Percentiles rank a stretch among this genome's conserved stretches.
phyloP scores from a whole-genome alignment of 2,113 vertebrate genomes.

The Tinamus guttatus region DNA sequence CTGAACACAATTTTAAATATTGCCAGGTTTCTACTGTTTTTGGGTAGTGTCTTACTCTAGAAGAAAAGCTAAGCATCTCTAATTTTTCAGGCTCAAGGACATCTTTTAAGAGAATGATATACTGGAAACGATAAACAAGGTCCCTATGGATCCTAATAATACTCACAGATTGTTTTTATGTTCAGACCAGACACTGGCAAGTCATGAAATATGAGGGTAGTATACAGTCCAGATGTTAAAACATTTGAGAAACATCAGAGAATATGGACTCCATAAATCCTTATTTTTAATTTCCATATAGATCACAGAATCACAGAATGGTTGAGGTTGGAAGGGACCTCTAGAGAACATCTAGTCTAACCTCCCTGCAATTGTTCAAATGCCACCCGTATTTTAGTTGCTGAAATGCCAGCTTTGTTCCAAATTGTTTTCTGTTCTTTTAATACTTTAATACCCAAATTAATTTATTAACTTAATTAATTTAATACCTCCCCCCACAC shows the following conservation, averaged over 20 bases:
- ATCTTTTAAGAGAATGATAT: neutral
- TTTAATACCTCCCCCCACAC: accelerated
- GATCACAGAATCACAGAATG: too few relatives aligned
- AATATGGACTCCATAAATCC: neutral
- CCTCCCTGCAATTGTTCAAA: neutral
- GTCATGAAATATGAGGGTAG: neutral
- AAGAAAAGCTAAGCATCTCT: neutral
- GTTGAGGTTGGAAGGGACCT: too few relatives aligned
- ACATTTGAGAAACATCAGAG: neutral
- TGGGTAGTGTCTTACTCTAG: neutral
- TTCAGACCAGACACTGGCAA: neutral
- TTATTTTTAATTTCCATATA: neutral
- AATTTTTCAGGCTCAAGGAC: neutral
- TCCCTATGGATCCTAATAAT: neutral
- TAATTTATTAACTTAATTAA: too few relatives aligned
- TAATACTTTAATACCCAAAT: neutral
- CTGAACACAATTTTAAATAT: neutral
- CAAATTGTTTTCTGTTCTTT: neutral
- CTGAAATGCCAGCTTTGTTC: neutral
- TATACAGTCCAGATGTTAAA: neutral
- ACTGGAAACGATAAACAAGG: neutral
- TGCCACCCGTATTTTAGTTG: neutral
- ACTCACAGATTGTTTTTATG: neutral
- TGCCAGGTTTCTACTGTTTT: neutral
- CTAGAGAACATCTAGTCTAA: too few relatives aligned